Evolutionary conservation across 1,140 invertebrate genomes (phyloP).

Genomic region (Drosophila quadrilineata): DNA sequence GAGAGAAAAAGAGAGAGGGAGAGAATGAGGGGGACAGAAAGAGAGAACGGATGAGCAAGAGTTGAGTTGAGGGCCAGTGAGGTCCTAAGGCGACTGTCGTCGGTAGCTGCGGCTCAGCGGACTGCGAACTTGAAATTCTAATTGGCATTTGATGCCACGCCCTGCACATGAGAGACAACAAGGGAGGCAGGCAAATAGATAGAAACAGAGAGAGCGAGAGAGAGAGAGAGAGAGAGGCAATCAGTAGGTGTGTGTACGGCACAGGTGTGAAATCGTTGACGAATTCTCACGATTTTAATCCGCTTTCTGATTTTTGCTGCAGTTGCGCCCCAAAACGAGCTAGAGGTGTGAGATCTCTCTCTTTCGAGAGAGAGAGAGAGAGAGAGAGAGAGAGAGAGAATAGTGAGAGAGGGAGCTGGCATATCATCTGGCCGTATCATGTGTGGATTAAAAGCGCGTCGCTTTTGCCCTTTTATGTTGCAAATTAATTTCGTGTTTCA

Average conservation of each 20-base stretch:
- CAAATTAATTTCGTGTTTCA: conserved; percentile 74
- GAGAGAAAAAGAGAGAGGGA: background rate
- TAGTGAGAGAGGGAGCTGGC: background rate
- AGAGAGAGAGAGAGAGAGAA: background rate
- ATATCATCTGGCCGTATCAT: conserved; percentile 56
- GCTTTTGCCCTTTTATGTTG: conserved; percentile 48
- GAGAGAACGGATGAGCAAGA: background rate
- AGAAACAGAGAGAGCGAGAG: too few species aligned
- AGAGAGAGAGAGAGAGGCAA: too few species aligned
- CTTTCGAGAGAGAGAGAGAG: background rate
- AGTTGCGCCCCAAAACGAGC: conserved; percentile 1
- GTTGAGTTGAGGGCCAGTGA: background rate
- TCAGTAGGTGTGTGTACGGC: conserved; percentile 8
- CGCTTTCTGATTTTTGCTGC: conserved; percentile 73
- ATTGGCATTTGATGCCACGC: conserved; percentile 70
- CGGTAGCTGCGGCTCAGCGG: conserved; percentile 12
- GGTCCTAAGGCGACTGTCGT: conserved; percentile 29
- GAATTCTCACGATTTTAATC: conserved; percentile 79
- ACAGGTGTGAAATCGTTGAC: conserved; percentile 77
- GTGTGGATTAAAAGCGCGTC: conserved; percentile 68
- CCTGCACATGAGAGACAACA: too few species aligned
- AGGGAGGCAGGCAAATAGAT: too few species aligned
- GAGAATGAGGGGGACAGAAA: background rate
- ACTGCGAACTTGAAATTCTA: conserved; percentile 74
- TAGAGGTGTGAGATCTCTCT: too few species aligned